A percentile compares a stretch with the other conserved stretches of the same genome.
Evolutionary conservation across 2,797 vertebrate species (phyloP).

Genomic region (Halcyon leucocephala): DNA sequence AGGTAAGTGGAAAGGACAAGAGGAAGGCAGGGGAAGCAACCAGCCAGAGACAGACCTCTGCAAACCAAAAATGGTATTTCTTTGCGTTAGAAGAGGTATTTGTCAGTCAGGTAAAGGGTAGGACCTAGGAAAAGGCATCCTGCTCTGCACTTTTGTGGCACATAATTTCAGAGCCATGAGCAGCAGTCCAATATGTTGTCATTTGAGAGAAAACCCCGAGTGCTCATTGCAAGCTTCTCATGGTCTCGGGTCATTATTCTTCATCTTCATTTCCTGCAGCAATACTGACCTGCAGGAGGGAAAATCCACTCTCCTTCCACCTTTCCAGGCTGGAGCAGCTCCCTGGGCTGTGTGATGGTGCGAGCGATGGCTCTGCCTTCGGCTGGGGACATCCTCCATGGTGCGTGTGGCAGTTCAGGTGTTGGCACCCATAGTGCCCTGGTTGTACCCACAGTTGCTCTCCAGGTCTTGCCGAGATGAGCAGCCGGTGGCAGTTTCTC

Average conservation of each 20-base stretch:
- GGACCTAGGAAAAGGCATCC: neutral
- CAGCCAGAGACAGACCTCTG: neutral
- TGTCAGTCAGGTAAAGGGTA: neutral
- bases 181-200: neutral
- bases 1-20: neutral
- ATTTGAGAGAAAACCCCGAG: neutral
- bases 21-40: neutral
- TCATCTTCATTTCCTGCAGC: neutral
- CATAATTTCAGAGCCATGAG: neutral
- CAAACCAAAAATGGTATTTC: neutral
- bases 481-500: neutral
- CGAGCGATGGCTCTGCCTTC: accelerated
- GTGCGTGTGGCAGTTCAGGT: too few species aligned
- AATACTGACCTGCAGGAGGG: neutral
- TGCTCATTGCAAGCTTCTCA: neutral
- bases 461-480: neutral
- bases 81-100: neutral
- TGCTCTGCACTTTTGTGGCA: neutral
- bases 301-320: neutral
- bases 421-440: neutral
- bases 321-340: neutral
- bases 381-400: neutral
- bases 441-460: neutral
- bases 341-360: neutral
- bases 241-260: neutral